Conservation (phyloP, 2,113 vertebrate genomes). For the Polyodon spathula region DNA sequence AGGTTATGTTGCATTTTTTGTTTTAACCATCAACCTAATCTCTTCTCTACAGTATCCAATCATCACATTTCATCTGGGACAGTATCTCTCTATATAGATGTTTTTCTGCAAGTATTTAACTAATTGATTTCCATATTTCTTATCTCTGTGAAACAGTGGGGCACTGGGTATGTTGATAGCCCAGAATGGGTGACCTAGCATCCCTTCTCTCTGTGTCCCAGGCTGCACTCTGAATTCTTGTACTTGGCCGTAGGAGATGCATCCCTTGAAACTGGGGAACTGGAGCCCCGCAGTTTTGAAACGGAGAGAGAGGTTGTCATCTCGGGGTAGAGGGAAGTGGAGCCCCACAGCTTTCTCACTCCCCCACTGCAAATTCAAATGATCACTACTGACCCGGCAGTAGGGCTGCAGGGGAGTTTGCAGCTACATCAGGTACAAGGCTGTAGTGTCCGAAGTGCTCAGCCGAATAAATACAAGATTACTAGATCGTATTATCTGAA, state of each 20-base stretch:
- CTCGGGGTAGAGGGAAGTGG: not conserved
- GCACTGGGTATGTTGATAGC: constrained; percentile 18
- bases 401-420: constrained; percentile 3
- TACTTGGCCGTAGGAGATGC: not conserved
- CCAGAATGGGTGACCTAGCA: constrained; percentile 29
- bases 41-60: too few relatives aligned
- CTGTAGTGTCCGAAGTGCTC: constrained; percentile 1
- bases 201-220: not conserved
- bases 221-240: not conserved
- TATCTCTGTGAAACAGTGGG: constrained; percentile 31
- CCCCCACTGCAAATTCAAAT: constrained; percentile 15
- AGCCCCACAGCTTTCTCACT: constrained; percentile 7
- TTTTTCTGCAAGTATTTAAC: constrained; percentile 9
- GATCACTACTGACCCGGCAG: constrained; percentile 13
- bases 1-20: too few relatives aligned
- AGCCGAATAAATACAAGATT: too few relatives aligned
- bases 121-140: constrained; percentile 19
- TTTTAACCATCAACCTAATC: too few relatives aligned
- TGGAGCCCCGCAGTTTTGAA: too few relatives aligned
- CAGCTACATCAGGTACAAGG: not conserved
- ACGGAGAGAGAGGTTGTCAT: not conserved
- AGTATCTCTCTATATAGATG: too few relatives aligned
- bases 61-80: too few relatives aligned
- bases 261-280: not conserved
- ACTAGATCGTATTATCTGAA: too few relatives aligned